A percentile compares a stretch with the other conserved stretches of the same genome.
Conservation (phyloP, 2,113 vertebrate genomes). For the Plectropomus leopardus region DNA sequence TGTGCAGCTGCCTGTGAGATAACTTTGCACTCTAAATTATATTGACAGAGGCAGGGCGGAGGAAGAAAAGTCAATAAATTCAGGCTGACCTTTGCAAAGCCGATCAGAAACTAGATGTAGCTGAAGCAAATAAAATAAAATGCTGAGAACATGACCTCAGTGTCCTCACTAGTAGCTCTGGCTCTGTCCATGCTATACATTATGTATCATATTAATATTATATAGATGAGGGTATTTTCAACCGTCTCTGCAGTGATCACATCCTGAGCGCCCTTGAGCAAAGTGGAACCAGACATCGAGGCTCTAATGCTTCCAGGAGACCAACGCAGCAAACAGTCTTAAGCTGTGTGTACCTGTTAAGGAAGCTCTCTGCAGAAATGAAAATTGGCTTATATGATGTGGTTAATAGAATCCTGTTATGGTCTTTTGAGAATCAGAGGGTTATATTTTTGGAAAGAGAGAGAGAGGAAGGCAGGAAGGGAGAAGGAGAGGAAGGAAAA, state of each 20-base stretch:
- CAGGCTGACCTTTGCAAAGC: not conserved
- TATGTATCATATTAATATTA: constrained; percentile 40
- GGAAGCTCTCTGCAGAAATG: constrained; percentile 26
- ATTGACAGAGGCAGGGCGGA: not conserved
- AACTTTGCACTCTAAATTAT: not conserved
- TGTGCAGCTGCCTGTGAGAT: not conserved
- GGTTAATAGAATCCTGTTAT: constrained; percentile 35
- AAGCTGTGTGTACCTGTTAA: constrained; percentile 9
- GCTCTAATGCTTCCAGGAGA: constrained; percentile 14
- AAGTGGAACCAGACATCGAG: constrained; percentile 12
- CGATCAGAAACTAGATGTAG: not conserved
- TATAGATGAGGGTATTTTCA: constrained; percentile 31
- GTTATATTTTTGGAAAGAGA: constrained; percentile 6
- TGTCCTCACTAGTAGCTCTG: not conserved
- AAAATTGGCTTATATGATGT: constrained; percentile 20
- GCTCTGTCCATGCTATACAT: not conserved
- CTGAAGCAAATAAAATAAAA: not conserved
- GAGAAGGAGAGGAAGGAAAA: not conserved
- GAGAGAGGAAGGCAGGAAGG: not conserved
- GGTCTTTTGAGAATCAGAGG: not conserved
- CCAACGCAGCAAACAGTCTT: not conserved
- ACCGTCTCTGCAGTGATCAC: constrained; percentile 7
- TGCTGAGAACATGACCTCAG: not conserved
- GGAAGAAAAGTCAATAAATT: not conserved
- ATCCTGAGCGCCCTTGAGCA: constrained; percentile 16